Evolutionary conservation across 2,888 invertebrate species (phyloP), one percentile per base, ranked within the genome.

Genomic region (Drosophila acutilabella): DNA sequence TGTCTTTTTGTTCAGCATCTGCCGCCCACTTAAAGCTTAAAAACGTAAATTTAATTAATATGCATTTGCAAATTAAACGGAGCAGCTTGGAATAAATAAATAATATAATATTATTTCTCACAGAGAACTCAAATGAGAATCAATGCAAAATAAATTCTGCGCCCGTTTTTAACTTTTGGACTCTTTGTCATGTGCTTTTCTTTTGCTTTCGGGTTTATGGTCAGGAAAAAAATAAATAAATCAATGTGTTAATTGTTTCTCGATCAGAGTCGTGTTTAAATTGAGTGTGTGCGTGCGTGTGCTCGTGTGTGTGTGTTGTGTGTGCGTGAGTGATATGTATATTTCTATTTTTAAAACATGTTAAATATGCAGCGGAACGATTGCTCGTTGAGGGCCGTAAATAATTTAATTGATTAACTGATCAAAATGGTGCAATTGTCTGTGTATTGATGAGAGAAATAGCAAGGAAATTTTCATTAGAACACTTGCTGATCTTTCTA

Each of bases 371-470:
- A 78, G 41, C 41, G 8, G 14, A 20, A 26, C 58, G 20, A 20
- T 16, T 20, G 58, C 64, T 70, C 41, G 75, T 62, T 75, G 65
- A 57, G 44, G 41, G 41, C 45, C 48, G 64, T 66, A 45, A 71
- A 69, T 69, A 78, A 74, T 74, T 79, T 71, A 78, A 79, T 78
- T 79, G 78, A 79, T 74, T 66, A 81, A 56, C 60, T 65, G 65
- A 60, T 80, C 50, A 54, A 42, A 72, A 56, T 66, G 61, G 61
- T 66, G 57, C 60, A 61, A 58, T 53, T 61, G 53, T 60, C 44
- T 56, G 59, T 16, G 30, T 44, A 11, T n/a, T 48, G 20, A 13
- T 8, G 23, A 23, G 18, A 30, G 11, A 38, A 16, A 54, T 20
- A 44, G 30, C 8, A 30, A 45, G 33, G 18, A 33, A 47, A 16